phyloP scores from a whole-genome alignment of 1,140 invertebrate species.

The Drosophila yakuba region DNA sequence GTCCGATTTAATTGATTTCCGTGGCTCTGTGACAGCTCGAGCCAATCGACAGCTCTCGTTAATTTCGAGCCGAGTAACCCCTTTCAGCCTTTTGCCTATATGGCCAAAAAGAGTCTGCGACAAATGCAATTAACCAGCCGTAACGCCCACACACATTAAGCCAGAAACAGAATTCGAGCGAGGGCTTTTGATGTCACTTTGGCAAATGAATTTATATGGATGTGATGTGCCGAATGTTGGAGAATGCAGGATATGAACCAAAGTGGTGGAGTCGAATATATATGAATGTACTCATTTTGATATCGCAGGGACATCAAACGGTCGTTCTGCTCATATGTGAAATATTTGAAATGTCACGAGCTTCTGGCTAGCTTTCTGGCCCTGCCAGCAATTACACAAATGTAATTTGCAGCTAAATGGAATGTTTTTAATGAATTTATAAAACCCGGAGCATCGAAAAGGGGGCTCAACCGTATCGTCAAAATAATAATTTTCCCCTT shows the following conservation, averaged over 20 bases:
- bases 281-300: not conserved
- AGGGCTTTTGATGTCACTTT: constrained; percentile 74
- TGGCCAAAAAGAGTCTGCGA: constrained; percentile 37
- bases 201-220: constrained; percentile 51
- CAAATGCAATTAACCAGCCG: constrained; percentile 78
- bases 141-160: constrained; percentile 77
- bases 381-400: constrained; percentile 67
- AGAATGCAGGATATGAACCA: constrained; percentile 8
- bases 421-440: constrained; percentile 81
- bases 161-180: constrained; percentile 45
- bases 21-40: constrained; percentile 51
- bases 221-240: constrained; percentile 17
- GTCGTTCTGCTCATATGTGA: constrained; percentile 60
- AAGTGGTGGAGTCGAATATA: constrained; percentile 4
- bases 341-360: constrained; percentile 74
- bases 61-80: constrained; percentile 56
- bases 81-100: constrained; percentile 28
- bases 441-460: constrained; percentile 11
- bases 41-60: constrained; percentile 58
- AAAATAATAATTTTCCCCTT: too few species aligned
- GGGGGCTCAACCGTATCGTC: not conserved
- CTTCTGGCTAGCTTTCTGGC: constrained; percentile 23
- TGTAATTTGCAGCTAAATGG: constrained; percentile 73
- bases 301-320: constrained; percentile 66
- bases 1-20: constrained; percentile 64